These are phyloP conservation scores for Nebria brevicollis DNA, from an alignment of 2,888 invertebrate species.

Conservation along the genomic window DNA sequence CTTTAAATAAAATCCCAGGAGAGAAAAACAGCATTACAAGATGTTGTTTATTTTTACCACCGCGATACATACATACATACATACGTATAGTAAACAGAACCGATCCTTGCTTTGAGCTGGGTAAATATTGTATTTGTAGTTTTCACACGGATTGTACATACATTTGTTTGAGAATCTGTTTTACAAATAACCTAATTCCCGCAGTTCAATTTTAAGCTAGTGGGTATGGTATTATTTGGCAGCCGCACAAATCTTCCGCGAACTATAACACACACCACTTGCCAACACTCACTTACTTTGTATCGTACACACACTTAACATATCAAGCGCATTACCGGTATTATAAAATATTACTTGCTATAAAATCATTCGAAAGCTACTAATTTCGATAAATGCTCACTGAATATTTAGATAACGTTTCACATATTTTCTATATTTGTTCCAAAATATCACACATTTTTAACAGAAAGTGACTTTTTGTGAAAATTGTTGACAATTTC, in stretches of 20 bases:
- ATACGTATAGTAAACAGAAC: background rate
- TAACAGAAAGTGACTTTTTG: too few species aligned
- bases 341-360: background rate
- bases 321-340: background rate
- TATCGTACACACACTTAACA: background rate
- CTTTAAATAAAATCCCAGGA: background rate
- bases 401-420: background rate
- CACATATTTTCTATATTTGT: too few species aligned
- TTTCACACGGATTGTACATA: background rate
- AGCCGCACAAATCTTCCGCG: background rate
- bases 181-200: background rate
- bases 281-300: background rate
- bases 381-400: background rate
- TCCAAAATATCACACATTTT: too few species aligned
- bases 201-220: background rate
- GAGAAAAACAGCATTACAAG: background rate
- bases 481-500: too few species aligned
- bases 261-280: background rate
- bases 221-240: background rate
- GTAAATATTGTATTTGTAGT: slow-evolving; percentile 1
- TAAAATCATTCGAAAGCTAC: too few species aligned
- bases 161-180: background rate
- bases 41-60: background rate
- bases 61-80: background rate
- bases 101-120: background rate